Base-by-base conservation (phyloP, 2,113 vertebrate species). In the Ammospiza nelsoni region DNA sequence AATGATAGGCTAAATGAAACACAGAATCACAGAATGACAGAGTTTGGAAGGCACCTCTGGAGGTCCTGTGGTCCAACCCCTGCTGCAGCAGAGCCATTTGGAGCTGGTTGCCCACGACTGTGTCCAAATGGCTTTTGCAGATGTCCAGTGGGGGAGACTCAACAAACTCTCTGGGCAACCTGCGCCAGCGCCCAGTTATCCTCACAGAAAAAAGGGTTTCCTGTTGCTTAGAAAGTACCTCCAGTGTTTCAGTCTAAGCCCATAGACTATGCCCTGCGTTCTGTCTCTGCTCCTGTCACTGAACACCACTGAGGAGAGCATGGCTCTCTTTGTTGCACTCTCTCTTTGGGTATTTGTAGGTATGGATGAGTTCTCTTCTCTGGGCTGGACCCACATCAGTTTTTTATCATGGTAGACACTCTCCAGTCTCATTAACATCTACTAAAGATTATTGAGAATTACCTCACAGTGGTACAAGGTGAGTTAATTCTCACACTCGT, bases 71-170 rank as follows among this genome's bases (percentile, higher is more conserved):
- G 18, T 58, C 22, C 27, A 43, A 51, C 4, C 12, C 22, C 8
- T 28, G 44, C 12, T 44, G 52, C 51, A 74, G 68, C 52, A 39
- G 9, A 37, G 37, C 23, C 33, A 24, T 9, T n/a, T 44, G 15
- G 33, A 37, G 37, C 51, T 81, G 58, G 29, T 3, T 44, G 31
- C 15, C 27, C 9, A 8, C 1, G 18, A 37, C 5, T 52, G 44
- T 22, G 25, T 37, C 17, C 17, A 77, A 74, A 35, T 2, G 2
- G 37, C 14, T 44, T 33, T 37, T 46, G 73, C 27, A 68, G 14
- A 33, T 28, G 46, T 68, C 31, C 37, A 25, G 0, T 17, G 11
- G 15, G 8, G 5, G 11, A 37, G 18, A 33, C 33, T 61, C 0
- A 0, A 69, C 7, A 39, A 61, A 77, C 22, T 23, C 15, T 61